phyloP scores from a whole-genome alignment of 2,888 invertebrate species.

The Cloeon dipterum region DNA sequence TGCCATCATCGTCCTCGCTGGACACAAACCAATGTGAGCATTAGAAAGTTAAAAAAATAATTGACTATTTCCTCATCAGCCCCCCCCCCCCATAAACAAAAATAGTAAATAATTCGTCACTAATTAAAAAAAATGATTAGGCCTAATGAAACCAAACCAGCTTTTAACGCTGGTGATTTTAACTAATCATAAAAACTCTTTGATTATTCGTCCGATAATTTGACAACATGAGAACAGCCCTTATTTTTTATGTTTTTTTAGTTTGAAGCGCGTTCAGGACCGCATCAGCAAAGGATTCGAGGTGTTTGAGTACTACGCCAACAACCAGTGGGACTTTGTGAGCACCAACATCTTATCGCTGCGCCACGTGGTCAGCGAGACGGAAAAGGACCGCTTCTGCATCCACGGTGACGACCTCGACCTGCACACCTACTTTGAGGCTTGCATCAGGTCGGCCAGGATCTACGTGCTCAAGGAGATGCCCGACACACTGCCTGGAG shows the following conservation, averaged over 20 bases:
- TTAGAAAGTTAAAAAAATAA: no score
- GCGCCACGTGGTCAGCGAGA: constrained; percentile 33
- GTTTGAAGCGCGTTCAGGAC: constrained; percentile 59
- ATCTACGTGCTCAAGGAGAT: constrained; percentile 60
- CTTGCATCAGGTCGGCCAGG: constrained; percentile 59
- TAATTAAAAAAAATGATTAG: no score
- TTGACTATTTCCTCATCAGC: no score
- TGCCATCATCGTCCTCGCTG: constrained; percentile 46
- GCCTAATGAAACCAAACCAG: no score
- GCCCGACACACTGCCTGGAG: constrained; percentile 57
- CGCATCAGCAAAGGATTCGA: constrained; percentile 69
- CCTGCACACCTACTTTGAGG: constrained; percentile 56
- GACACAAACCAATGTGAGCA: constrained; percentile 72
- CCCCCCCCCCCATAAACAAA: no score
- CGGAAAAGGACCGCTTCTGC: constrained; percentile 39
- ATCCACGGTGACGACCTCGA: constrained; percentile 49
- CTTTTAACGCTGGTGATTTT: no score
- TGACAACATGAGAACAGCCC: no score
- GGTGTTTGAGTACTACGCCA: constrained; percentile 78
- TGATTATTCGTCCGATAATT: no score
- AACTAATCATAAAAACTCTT: background rate
- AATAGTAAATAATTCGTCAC: no score
- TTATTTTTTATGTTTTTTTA: no score
- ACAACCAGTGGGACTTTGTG: constrained; percentile 75
- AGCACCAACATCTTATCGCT: constrained; percentile 37